phyloP scores from a whole-genome alignment of 2,888 invertebrate genomes.

The Entomobrya proxima region DNA sequence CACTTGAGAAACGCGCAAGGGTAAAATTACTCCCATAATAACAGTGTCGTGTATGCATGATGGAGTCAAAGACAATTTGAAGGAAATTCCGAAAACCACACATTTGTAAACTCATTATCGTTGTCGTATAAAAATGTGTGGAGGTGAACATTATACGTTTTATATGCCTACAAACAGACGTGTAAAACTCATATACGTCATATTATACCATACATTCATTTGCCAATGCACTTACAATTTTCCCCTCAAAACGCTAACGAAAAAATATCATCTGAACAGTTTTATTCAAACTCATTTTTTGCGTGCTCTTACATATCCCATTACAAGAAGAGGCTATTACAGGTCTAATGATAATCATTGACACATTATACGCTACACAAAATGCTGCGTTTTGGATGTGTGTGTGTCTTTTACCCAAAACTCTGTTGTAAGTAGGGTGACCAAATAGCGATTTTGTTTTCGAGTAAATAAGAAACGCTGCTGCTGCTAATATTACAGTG shows the following conservation, averaged over 20 bases:
- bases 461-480: neutral
- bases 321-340: conserved; percentile 3
- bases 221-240: neutral
- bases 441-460: conserved; percentile 24
- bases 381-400: neutral
- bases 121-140: conserved; percentile 30
- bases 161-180: neutral
- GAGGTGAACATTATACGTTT: neutral
- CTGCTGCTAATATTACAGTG: neutral
- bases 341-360: conserved; percentile 16
- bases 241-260: no score
- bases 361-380: conserved; percentile 13
- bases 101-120: conserved; percentile 52
- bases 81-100: conserved; percentile 54
- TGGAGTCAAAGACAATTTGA: conserved; percentile 52
- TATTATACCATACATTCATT: neutral
- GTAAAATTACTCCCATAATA: conserved; percentile 50
- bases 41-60: conserved; percentile 44
- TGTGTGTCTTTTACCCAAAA: neutral
- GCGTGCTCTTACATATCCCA: neutral
- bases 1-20: conserved; percentile 40
- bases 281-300: conserved; percentile 38
- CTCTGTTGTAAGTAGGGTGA: conserved; percentile 9
- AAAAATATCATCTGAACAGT: conserved; percentile 26
- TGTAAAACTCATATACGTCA: neutral